These are phyloP conservation scores for Poecilia gillii DNA, from an alignment of 2,797 vertebrate genomes.

Conservation along the genomic window DNA sequence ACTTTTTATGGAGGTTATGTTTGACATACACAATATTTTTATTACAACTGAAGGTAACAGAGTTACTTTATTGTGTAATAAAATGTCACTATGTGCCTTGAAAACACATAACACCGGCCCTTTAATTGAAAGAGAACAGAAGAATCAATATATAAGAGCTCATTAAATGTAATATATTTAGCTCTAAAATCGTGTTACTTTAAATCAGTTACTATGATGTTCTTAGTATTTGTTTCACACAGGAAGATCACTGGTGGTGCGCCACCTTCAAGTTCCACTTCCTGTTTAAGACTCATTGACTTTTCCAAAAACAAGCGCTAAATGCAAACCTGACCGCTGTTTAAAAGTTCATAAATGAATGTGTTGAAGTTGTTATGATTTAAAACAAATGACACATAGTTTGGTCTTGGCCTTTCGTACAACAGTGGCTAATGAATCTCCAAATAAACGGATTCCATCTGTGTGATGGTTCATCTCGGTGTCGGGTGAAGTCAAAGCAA, in stretches of 20 bases:
- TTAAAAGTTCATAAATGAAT: no score
- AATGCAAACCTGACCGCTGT: no score
- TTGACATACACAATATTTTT: no score
- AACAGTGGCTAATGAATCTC: not conserved
- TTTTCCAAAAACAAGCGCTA: not conserved
- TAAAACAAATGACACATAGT: no score
- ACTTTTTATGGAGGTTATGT: no score
- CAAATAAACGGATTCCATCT: no score
- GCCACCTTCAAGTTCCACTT: not conserved
- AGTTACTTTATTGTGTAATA: no score
- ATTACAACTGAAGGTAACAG: no score
- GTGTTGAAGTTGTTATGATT: no score
- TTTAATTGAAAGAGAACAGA: not conserved
- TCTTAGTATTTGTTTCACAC: not conserved
- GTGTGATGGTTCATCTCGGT: not conserved
- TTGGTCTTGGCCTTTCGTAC: not conserved
- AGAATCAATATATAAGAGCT: not conserved
- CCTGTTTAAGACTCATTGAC: not conserved
- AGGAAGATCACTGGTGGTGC: not conserved
- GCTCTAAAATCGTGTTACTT: not conserved
- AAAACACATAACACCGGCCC: no score
- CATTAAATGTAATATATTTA: not conserved
- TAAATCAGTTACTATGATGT: not conserved
- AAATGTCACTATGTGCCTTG: no score
- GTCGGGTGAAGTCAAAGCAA: not conserved